These are phyloP conservation scores for Parelbella ahira DNA, from an alignment of 2,888 invertebrate species.

Conservation along the genomic window DNA sequence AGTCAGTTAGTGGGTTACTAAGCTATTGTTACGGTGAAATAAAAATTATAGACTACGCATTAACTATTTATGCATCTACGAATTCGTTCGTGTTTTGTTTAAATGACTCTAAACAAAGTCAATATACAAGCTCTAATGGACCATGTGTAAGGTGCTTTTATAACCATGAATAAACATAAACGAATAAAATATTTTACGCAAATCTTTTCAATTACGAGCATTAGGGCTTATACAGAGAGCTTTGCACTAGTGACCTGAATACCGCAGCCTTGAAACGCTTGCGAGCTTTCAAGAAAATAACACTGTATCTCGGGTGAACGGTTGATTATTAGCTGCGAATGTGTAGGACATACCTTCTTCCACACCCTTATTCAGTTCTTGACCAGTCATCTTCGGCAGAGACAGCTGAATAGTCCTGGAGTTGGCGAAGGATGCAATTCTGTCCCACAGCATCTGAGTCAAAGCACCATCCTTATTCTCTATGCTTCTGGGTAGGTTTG, in stretches of 20 bases:
- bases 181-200: no score
- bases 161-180: no score
- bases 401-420: slow-evolving; percentile 88
- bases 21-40: no score
- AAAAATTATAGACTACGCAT: no score
- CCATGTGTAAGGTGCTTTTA: no score
- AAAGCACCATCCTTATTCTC: slow-evolving; percentile 85
- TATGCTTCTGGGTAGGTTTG: slow-evolving; percentile 83
- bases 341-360: slow-evolving; percentile 91
- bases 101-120: no score
- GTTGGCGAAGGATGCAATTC: slow-evolving; percentile 85
- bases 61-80: no score
- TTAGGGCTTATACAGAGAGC: slow-evolving; percentile 15
- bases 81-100: no score
- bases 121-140: no score
- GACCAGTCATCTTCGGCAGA: slow-evolving; percentile 85
- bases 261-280: slow-evolving; percentile 1
- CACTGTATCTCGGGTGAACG: no score
- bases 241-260: slow-evolving; percentile 20
- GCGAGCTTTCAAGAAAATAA: slow-evolving; percentile 1
- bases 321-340: no score
- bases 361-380: slow-evolving; percentile 84
- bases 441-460: slow-evolving; percentile 85
- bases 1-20: no score
- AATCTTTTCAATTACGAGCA: background rate